Percentiles rank a stretch among this genome's conserved stretches.
Conservation (phyloP, 2,797 vertebrate species). For the Sternarchorhynchus goeldii region DNA sequence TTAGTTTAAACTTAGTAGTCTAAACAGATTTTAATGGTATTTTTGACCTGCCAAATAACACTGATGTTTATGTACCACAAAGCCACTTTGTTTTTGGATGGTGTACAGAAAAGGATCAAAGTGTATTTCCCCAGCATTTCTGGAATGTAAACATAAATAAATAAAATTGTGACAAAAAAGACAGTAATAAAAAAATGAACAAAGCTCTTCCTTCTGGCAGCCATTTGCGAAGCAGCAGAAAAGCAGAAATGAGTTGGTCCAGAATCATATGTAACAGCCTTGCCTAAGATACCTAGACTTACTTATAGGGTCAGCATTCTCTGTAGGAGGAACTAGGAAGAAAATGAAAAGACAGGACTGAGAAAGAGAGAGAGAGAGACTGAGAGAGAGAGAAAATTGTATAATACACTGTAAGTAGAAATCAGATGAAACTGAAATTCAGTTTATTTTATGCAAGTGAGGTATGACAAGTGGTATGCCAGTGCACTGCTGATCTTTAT, state of each 20-base stretch:
- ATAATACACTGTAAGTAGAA: background rate
- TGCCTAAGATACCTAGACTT: background rate
- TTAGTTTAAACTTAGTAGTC: background rate
- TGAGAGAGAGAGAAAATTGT: constrained; percentile 17
- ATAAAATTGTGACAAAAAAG: too few relatives aligned
- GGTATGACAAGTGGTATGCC: background rate
- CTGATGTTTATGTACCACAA: background rate
- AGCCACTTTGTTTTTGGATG: background rate
- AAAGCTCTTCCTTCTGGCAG: background rate
- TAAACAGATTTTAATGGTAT: background rate
- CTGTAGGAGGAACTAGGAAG: constrained; percentile 10
- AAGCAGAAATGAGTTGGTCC: constrained; percentile 10
- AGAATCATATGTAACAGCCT: background rate
- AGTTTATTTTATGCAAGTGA: constrained; percentile 27
- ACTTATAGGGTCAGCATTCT: constrained; percentile 1
- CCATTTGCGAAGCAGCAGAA: constrained; percentile 18
- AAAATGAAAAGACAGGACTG: background rate
- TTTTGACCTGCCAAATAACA: background rate
- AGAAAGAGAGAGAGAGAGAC: constrained; percentile 8
- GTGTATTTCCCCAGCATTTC: background rate
- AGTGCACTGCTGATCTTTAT: background rate
- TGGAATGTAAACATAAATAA: background rate
- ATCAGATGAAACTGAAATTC: background rate
- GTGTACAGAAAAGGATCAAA: background rate
- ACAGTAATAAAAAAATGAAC: background rate